Percentiles rank a stretch among this genome's conserved stretches.
phyloP scores from a whole-genome alignment of 2,888 invertebrate genomes.

The Melieria picta region DNA sequence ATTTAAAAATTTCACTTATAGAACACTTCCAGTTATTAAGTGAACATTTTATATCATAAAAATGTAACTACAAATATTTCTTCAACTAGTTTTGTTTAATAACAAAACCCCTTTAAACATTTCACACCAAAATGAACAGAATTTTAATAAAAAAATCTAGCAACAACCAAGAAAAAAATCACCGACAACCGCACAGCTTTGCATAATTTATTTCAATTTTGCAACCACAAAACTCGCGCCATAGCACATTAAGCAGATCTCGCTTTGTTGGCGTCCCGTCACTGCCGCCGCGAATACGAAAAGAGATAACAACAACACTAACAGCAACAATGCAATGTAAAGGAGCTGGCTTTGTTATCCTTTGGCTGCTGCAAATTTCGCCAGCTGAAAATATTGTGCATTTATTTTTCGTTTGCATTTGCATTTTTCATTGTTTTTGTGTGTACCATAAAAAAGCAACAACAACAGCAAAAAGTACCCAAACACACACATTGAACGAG shows the following conservation, averaged over 20 bases:
- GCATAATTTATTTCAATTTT: constrained; percentile 35
- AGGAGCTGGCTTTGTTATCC: neutral
- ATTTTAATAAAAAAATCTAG: too few species aligned
- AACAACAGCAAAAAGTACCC: too few species aligned
- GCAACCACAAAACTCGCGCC: constrained; percentile 26
- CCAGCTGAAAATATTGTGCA: constrained; percentile 48
- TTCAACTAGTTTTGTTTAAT: too few species aligned
- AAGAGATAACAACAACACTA: neutral
- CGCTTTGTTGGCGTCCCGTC: constrained; percentile 14
- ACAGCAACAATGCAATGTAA: neutral
- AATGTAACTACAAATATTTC: too few species aligned
- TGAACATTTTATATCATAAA: too few species aligned
- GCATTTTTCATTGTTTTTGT: constrained; percentile 59
- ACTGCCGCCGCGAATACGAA: neutral
- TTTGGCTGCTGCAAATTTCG: constrained; percentile 7
- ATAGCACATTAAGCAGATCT: constrained; percentile 24
- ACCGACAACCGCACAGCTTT: constrained; percentile 16
- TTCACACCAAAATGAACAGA: too few species aligned
- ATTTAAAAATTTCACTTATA: too few species aligned
- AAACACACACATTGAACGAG: neutral
- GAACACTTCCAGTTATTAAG: too few species aligned
- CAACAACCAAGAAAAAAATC: too few species aligned
- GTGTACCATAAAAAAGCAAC: too few species aligned
- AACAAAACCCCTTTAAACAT: too few species aligned
- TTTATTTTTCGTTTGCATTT: constrained; percentile 63